Base-by-base conservation (phyloP, 1,140 invertebrate species). In the Drosophila ironensis region DNA sequence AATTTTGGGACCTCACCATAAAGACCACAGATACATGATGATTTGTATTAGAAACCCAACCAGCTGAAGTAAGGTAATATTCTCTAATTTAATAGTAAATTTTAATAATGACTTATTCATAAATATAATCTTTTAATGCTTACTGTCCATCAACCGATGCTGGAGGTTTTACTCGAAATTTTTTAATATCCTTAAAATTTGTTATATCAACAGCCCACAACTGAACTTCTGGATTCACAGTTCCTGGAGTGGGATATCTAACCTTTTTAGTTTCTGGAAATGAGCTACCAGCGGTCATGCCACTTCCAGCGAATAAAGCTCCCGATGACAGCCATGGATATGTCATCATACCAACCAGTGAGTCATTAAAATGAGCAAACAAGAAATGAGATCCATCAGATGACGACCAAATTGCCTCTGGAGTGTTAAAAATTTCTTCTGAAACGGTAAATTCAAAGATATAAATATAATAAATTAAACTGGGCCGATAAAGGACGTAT, bases 1-100 rank as follows among this genome's bases (percentile, higher is more conserved):
- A 92, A 90, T 98, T 98, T 91, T 98, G 97, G 25, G 95, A 94
- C 68, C 97, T 93, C 76, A 96, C 97, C 93, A 98, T 95, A 95
- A 96, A 98, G 14, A 96, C 94, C 3, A 97, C 94, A 11, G 95
- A 93, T 38, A 98, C 92, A 81, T 96, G 93, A 47, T 91, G 91
- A 82, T 94, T 94, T 42, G 91, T 89, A 50, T 76, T 67, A 67
- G 95, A 94, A 44, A 96, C 93, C 97, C 97, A 98, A 46, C 94
- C 93, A 12, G 97, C 96, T 51, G 96, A 96, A 87, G 96, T 97
- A 77, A 98, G 91, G 91, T 98, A 98, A 91, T 96, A 95, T 75
- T 98, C 97, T 88, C 97, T 98, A 28, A 12, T 38, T 6, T 17
- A 51, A 28, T 12, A 35, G 22, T 11, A 4, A 35, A 28, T 30